Percentiles rank a stretch among this genome's conserved stretches.
Evolutionary conservation across 1,140 invertebrate species (phyloP).

Genomic region (Zaprionus inermis): DNA sequence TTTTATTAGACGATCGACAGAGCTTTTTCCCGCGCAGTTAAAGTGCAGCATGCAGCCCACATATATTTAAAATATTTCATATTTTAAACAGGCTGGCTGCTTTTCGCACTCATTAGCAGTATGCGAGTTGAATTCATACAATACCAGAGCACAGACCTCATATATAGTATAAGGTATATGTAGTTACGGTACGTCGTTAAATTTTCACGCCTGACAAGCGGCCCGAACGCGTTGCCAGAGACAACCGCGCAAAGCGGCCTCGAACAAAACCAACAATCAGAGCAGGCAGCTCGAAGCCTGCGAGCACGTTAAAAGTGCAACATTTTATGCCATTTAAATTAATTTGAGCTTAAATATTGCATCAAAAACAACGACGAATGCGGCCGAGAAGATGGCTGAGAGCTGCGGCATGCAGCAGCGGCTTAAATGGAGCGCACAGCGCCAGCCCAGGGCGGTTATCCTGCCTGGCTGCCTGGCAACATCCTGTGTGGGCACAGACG

Average conservation of each 20-base stretch:
- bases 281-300: slow-evolving; percentile 6
- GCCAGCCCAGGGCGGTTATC: slow-evolving; percentile 15
- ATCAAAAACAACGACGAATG: slow-evolving; percentile 31
- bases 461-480: slow-evolving; percentile 14
- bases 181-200: slow-evolving; percentile 62
- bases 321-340: slow-evolving; percentile 56
- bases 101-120: slow-evolving; percentile 19
- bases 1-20: no score
- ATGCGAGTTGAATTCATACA: background rate
- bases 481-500: slow-evolving; percentile 7
- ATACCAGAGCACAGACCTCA: background rate
- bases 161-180: background rate
- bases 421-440: slow-evolving; percentile 61
- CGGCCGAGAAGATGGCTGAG: slow-evolving; percentile 12
- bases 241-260: slow-evolving; percentile 45
- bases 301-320: slow-evolving; percentile 46
- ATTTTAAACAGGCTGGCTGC: background rate
- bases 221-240: slow-evolving; percentile 45
- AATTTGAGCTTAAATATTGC: slow-evolving; percentile 47
- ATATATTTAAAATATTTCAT: background rate
- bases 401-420: slow-evolving; percentile 39
- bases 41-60: no score
- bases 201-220: slow-evolving; percentile 67
- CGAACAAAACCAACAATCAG: slow-evolving; percentile 35
- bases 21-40: rapidly evolving